These are phyloP conservation scores for Salvelinus fontinalis DNA, from an alignment of 2,113 vertebrate genomes.

Conservation along the genomic window DNA sequence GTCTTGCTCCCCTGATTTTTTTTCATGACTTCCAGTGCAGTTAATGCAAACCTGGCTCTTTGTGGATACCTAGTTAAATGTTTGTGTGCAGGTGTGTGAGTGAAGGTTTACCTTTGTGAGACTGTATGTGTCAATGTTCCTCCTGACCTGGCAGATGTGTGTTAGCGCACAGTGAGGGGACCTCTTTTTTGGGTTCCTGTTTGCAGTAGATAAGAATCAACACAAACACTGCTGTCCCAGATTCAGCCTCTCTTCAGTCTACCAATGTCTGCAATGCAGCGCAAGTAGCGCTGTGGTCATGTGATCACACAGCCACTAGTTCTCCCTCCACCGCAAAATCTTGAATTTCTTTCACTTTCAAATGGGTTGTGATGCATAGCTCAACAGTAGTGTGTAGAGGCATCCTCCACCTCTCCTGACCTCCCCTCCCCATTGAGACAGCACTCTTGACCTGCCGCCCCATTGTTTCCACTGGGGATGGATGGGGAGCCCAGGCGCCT, in stretches of 20 bases:
- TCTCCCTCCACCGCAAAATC: slow-evolving; percentile 26
- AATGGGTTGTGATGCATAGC: slow-evolving; percentile 47
- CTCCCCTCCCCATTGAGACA: slow-evolving; percentile 58
- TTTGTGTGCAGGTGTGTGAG: not conserved
- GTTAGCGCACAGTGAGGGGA: not conserved
- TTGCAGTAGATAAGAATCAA: slow-evolving; percentile 51
- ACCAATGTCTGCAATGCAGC: not conserved
- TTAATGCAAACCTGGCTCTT: slow-evolving; percentile 2
- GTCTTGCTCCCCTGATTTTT: not conserved
- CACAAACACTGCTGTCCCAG: slow-evolving; percentile 51
- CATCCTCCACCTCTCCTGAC: slow-evolving; percentile 33
- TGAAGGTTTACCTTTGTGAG: slow-evolving; percentile 17
- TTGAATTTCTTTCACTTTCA: slow-evolving; percentile 47
- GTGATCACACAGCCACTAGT: slow-evolving; percentile 19
- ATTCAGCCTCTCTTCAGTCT: not conserved
- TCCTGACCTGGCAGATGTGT: slow-evolving; percentile 36
- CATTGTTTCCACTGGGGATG: slow-evolving; percentile 70
- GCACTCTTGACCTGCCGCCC: slow-evolving; percentile 76
- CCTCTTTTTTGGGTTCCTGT: slow-evolving; percentile 43
- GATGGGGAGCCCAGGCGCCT: slow-evolving; percentile 64
- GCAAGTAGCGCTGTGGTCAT: not conserved
- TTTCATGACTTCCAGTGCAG: not conserved
- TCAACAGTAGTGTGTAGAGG: slow-evolving; percentile 44
- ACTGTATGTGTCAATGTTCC: slow-evolving; percentile 33
- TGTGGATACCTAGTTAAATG: slow-evolving; percentile 4